phyloP scores from a whole-genome alignment of 2,888 invertebrate genomes.

The Tortricodes alternella region DNA sequence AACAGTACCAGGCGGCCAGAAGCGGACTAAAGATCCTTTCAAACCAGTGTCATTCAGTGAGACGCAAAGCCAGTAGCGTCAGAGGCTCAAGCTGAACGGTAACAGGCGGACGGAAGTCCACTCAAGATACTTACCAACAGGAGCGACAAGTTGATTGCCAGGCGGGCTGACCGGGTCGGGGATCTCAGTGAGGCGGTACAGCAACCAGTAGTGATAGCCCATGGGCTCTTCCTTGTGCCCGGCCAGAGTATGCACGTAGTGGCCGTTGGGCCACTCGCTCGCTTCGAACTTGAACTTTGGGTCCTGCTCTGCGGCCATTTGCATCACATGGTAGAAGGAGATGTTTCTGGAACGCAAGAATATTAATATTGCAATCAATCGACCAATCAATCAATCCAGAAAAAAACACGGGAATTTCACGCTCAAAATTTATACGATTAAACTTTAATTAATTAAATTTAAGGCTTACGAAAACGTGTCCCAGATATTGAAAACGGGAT shows the following conservation, averaged over 20 bases:
- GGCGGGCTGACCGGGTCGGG: slow-evolving; percentile 92
- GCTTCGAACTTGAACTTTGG: slow-evolving; percentile 88
- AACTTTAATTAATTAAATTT: no score
- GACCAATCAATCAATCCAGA: no score
- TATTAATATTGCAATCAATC: not conserved
- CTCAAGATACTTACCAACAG: slow-evolving; percentile 86
- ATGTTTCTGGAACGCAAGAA: slow-evolving; percentile 75
- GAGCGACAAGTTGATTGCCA: slow-evolving; percentile 93
- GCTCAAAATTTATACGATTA: no score
- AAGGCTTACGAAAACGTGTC: no score
- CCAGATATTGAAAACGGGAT: no score
- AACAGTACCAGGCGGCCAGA: no score
- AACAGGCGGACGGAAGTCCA: no score
- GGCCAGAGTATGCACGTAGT: slow-evolving; percentile 93
- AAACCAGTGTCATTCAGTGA: no score
- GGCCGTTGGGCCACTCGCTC: slow-evolving; percentile 95
- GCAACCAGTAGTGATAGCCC: slow-evolving; percentile 94
- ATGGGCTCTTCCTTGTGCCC: slow-evolving; percentile 91
- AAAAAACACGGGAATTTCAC: no score
- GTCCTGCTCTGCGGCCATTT: slow-evolving; percentile 91
- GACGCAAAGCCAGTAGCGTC: no score
- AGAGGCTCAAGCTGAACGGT: no score
- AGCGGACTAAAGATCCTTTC: no score
- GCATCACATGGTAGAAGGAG: slow-evolving; percentile 89
- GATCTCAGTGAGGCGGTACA: slow-evolving; percentile 90